Conservation (phyloP, 1,140 invertebrate genomes). For the Brachionus rubens region DNA sequence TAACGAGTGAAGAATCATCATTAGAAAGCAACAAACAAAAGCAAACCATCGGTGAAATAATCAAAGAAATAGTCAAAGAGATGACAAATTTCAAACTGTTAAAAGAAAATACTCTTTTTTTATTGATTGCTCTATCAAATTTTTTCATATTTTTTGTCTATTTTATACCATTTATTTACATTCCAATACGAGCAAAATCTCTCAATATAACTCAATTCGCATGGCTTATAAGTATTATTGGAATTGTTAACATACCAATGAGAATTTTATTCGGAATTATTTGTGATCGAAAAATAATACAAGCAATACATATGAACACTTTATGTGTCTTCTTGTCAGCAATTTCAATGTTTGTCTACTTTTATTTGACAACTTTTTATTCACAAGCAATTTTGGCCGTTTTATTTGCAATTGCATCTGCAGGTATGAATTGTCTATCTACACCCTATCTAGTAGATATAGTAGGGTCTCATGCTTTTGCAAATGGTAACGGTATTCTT, state of each 20-base stretch:
- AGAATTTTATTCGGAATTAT: conserved; percentile 55
- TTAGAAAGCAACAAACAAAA: background rate
- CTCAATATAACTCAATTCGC: conserved; percentile 31
- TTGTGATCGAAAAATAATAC: conserved; percentile 63
- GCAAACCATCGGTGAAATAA: background rate
- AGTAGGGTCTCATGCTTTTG: conserved; percentile 11
- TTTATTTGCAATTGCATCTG: conserved; percentile 14
- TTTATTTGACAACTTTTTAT: conserved; percentile 2
- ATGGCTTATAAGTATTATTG: conserved; percentile 63
- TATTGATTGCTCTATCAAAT: conserved; percentile 86
- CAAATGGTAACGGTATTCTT: conserved; percentile 6
- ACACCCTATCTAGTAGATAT: conserved; percentile 40
- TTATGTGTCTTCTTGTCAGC: background rate
- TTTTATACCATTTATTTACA: conserved; percentile 84
- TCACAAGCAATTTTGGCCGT: background rate
- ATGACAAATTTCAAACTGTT: conserved; percentile 82
- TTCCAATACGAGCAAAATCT: conserved; percentile 59
- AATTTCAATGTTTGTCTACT: background rate
- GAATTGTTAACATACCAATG: conserved; percentile 65
- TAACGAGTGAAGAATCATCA: conserved; percentile 71
- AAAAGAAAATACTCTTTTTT: conserved; percentile 74
- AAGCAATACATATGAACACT: conserved; percentile 33
- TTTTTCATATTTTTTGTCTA: conserved; percentile 93
- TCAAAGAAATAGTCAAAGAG: conserved; percentile 65
- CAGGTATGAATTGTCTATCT: conserved; percentile 26